Evolutionary conservation across 30 jellyfish, hydroid and myxozoan genomes (phyloP), one percentile per base, ranked within the genome.

Genomic region (Mastigias papua): DNA sequence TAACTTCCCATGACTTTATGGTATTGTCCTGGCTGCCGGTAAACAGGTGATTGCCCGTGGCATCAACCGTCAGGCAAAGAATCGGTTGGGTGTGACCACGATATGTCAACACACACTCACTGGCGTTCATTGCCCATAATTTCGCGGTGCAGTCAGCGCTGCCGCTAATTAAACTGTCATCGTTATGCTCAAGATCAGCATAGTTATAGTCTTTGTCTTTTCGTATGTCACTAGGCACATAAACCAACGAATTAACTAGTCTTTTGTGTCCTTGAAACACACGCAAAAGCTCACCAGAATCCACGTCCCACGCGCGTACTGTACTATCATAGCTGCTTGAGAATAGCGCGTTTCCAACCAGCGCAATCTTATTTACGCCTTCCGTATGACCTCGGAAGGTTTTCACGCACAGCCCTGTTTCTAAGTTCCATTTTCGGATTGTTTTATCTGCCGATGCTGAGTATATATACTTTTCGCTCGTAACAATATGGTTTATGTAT

Each of bases 21-120:
- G 97, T 94, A 27, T 70, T 63, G 79, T 94, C 99, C 46, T 73
- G 94, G 76, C 99, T 90, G 51, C 99, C 99, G 19, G 99, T 94
- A 90, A 48, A 94, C 35, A 94, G 68, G 54, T 62, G 82, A 20
- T 78, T 94, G 69, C 97, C 99, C 13, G 50, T 63, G n/a, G 86
- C 34, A 76, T 94, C 99, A n/a, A 83, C 91, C 2, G 99, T 97
- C 19, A 94, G 72, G 73, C 93, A 89, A 26, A 94, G 86, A 19
- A 94, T 93, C 35, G 99, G 98, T 62, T 89, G 95, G 27, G 69
- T 84, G 65, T 94, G 99, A 15, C 99, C 99, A 21, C 91, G 86
- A 75, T 72, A 94, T 0, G 99, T 94, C 78, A 90, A 60, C 17
- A 94, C 68, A 48, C 94, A 65, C 73, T 94, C 97, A 50, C 91